phyloP scores from a whole-genome alignment of 2,113 vertebrate species.

The Stictonetta naevosa region DNA sequence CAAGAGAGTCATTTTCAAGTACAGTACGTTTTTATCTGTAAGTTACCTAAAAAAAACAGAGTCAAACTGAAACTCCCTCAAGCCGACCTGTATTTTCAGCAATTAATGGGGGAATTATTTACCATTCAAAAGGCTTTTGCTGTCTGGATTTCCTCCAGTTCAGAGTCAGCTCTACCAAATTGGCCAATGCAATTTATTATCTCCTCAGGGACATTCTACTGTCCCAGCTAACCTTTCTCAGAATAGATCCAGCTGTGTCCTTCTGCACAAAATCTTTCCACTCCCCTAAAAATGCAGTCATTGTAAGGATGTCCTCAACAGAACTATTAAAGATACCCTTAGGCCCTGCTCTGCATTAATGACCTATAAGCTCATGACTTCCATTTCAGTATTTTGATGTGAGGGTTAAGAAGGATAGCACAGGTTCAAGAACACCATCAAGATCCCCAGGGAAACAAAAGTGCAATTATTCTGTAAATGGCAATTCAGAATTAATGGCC shows the following conservation, averaged over 20 bases:
- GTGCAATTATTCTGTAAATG: slow-evolving; percentile 65
- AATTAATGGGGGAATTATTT: slow-evolving; percentile 46
- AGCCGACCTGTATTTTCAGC: slow-evolving; percentile 55
- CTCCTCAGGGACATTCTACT: slow-evolving; percentile 62
- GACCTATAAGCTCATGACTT: slow-evolving; percentile 62
- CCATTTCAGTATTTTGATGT: slow-evolving; percentile 65
- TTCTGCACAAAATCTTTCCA: slow-evolving; percentile 58
- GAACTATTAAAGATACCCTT: slow-evolving; percentile 60
- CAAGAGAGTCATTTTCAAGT: slow-evolving; percentile 21
- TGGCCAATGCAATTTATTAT: slow-evolving; percentile 61
- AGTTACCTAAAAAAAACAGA: not conserved
- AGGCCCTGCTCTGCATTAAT: slow-evolving; percentile 57
- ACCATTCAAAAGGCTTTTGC: slow-evolving; percentile 37
- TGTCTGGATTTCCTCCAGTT: slow-evolving; percentile 60
- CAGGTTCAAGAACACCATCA: slow-evolving; percentile 53
- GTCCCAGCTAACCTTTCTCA: slow-evolving; percentile 65
- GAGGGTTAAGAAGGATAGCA: slow-evolving; percentile 68
- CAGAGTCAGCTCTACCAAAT: slow-evolving; percentile 54
- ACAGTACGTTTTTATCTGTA: not conserved
- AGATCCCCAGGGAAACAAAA: slow-evolving; percentile 55
- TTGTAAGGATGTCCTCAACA: slow-evolving; percentile 35
- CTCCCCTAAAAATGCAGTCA: slow-evolving; percentile 47
- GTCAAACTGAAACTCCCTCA: not conserved
- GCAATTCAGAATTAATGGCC: slow-evolving; percentile 68
- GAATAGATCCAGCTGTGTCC: slow-evolving; percentile 69